Conservation (phyloP, 2,888 invertebrate species). For the Polyommatus icarus region DNA sequence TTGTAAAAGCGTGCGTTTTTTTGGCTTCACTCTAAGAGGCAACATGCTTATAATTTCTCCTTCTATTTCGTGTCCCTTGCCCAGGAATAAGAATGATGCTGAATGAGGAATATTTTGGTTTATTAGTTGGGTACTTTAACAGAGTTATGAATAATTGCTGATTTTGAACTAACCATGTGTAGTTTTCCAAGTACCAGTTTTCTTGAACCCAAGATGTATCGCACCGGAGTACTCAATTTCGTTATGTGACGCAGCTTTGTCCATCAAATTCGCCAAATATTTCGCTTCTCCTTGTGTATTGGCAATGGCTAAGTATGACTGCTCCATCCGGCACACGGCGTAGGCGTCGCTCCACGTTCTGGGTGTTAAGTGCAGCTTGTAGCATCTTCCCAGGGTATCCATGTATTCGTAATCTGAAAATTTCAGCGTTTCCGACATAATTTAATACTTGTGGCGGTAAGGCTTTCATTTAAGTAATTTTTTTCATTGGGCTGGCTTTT, state of each 20-base stretch:
- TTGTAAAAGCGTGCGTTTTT: neutral
- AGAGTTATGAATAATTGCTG: neutral
- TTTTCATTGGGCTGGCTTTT: too few relatives aligned
- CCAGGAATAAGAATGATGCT: too few relatives aligned
- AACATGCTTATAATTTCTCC: too few relatives aligned
- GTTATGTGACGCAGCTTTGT: neutral
- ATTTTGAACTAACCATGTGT: neutral
- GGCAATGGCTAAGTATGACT: neutral
- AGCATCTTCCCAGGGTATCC: neutral
- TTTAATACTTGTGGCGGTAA: too few relatives aligned
- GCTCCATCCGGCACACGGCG: conserved; percentile 7
- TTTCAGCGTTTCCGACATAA: neutral
- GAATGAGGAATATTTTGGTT: too few relatives aligned
- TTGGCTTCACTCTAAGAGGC: too few relatives aligned
- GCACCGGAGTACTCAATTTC: conserved; percentile 21
- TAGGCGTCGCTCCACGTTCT: conserved; percentile 25
- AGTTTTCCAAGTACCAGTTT: conserved; percentile 9
- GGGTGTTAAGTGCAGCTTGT: conserved; percentile 6
- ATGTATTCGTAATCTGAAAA: conserved; percentile 9
- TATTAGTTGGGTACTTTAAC: neutral
- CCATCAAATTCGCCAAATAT: neutral
- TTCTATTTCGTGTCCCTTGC: too few relatives aligned
- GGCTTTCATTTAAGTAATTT: too few relatives aligned
- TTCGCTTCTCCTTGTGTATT: conserved; percentile 6
- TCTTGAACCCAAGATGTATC: conserved; percentile 16